These are phyloP conservation scores for Callipepla squamata DNA, from an alignment of 2,113 vertebrate species.

Conservation along the genomic window DNA sequence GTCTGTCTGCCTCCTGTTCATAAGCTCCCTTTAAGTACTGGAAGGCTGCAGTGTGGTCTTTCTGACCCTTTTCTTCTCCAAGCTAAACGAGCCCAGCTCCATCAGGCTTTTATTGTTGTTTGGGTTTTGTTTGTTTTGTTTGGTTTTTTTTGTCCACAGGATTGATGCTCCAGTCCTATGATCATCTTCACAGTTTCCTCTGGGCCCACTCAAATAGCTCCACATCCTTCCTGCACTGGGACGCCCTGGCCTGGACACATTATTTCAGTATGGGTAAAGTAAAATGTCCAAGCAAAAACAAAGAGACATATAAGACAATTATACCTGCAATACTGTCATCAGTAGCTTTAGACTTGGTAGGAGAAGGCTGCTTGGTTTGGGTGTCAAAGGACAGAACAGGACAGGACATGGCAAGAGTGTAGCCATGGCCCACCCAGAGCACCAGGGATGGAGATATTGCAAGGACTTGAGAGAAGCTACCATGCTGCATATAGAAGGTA, in stretches of 20 bases:
- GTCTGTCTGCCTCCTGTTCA: background rate
- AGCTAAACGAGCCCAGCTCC: too few relatives aligned
- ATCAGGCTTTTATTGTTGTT: too few relatives aligned
- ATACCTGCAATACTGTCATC: background rate
- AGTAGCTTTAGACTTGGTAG: background rate
- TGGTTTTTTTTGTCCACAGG: too few relatives aligned
- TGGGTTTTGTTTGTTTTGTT: too few relatives aligned
- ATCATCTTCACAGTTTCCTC: background rate
- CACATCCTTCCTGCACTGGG: too few relatives aligned
- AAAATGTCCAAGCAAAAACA: rapidly evolving
- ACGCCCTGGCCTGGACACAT: too few relatives aligned
- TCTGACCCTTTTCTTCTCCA: too few relatives aligned
- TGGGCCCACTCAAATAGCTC: background rate
- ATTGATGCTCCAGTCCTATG: background rate
- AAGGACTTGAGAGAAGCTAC: background rate
- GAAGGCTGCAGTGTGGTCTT: too few relatives aligned
- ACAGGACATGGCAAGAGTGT: background rate
- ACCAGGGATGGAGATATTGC: rapidly evolving
- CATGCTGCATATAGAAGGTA: background rate
- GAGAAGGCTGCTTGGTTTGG: background rate
- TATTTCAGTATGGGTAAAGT: background rate
- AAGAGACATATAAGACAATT: background rate
- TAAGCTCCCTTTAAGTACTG: too few relatives aligned
- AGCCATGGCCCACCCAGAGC: background rate
- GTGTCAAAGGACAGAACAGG: background rate